Base-by-base conservation (phyloP, 2,113 vertebrate genomes). In the Rhinopomastus cyanomelas region DNA sequence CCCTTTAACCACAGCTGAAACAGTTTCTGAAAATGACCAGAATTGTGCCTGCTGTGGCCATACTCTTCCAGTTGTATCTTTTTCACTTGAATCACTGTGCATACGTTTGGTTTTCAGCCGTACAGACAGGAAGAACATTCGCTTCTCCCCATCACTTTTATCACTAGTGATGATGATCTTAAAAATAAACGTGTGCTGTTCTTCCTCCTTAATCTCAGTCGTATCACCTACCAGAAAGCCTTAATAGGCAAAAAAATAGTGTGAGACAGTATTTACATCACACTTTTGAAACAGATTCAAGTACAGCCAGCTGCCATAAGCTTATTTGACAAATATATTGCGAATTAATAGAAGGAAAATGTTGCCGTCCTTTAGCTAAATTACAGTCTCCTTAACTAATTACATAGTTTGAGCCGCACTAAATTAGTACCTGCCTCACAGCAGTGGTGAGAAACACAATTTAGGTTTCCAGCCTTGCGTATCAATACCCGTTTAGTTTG, bases 241-340 rank as follows among this genome's bases (percentile, higher is more conserved):
- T 88, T 91, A 94, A 89, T 94, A 95, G 81, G 90, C 93, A 84
- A 83, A 73, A 72, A 89, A 95, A 90, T 56, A 78, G 93, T 86
- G 94, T 86, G 93, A 96, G 93, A 94, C 92, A 51, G 81, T 94
- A 88, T 94, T 95, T 95, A 90, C 92, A 96, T 96, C 86, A 87
- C 94, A 94, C 93, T 89, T 92, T 90, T 94, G 93, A 95, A 91
- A 84, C 85, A 81, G 74, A 95, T 92, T 91, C 85, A 90, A 94
- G 90, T 85, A 81, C 77, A 90, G 59, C 71, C 92, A 92, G 94
- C 88, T 95, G 94, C 94, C 64, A 52, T 88, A 93, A 80, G 62
- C 92, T 94, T 93, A 94, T 94, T 95, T 96, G 90, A 88, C 92
- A 67, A 88, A 90, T 87, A 80, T 82, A 88, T 93, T 87, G 74